phyloP scores from a whole-genome alignment of 2,797 vertebrate species.

The Catharus ustulatus region DNA sequence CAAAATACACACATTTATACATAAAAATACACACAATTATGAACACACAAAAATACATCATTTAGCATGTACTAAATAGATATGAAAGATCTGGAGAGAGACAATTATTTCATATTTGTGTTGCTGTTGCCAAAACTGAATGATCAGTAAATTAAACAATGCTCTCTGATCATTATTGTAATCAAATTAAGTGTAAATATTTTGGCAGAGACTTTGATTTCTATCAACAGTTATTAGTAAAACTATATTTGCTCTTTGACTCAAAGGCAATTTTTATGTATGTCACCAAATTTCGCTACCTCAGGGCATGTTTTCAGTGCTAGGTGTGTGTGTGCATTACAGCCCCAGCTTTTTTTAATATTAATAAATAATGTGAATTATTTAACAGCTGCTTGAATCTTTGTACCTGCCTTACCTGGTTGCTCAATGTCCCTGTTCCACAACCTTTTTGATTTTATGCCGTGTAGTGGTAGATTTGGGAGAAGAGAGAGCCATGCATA shows the following conservation, averaged over 20 bases:
- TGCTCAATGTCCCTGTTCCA: background rate
- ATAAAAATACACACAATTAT: background rate
- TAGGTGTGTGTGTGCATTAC: background rate
- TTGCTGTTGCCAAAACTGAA: conserved; percentile 32
- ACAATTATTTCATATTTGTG: conserved; percentile 1
- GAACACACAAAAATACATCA: background rate
- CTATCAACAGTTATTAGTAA: conserved; percentile 41
- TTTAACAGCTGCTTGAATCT: background rate
- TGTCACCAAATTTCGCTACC: background rate
- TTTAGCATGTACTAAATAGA: background rate
- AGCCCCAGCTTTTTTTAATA: background rate
- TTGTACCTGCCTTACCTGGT: background rate
- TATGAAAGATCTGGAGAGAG: background rate
- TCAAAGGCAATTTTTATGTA: background rate
- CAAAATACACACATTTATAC: background rate
- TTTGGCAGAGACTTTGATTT: conserved; percentile 43
- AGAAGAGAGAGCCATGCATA: fast-evolving
- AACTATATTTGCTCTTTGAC: conserved; percentile 35
- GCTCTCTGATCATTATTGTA: conserved; percentile 23
- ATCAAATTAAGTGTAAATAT: conserved; percentile 50
- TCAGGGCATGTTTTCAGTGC: background rate
- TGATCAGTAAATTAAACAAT: conserved; percentile 51
- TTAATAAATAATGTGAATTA: background rate
- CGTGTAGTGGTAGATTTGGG: background rate
- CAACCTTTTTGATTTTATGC: background rate